These are phyloP conservation scores for Neolamprologus fasciatus DNA, from an alignment of 2,113 vertebrate genomes.

Conservation along the genomic window DNA sequence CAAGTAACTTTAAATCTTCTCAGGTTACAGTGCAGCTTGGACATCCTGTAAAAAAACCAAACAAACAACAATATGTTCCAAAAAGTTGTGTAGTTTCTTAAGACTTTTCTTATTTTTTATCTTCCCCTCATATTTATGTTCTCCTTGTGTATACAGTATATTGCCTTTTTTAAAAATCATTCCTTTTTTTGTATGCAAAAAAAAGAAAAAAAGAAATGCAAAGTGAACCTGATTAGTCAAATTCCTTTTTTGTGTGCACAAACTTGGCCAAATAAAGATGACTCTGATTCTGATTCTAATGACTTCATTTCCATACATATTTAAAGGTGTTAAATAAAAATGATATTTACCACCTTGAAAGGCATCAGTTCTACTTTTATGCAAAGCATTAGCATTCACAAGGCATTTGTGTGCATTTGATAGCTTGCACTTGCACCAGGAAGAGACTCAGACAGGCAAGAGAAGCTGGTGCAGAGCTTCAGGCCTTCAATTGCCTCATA, in stretches of 20 bases:
- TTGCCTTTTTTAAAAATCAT: neutral
- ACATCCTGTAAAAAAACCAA: neutral
- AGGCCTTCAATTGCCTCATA: constrained; percentile 2
- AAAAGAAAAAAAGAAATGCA: neutral
- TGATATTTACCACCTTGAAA: constrained; percentile 19
- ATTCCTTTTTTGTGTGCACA: neutral
- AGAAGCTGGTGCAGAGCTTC: neutral
- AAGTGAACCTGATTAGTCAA: neutral
- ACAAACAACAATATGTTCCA: neutral
- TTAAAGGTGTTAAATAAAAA: neutral
- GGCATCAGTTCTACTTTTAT: constrained; percentile 48
- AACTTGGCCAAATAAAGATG: neutral
- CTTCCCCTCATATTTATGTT: neutral
- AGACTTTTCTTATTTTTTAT: neutral
- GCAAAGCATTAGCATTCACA: constrained; percentile 52
- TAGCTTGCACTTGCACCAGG: constrained; percentile 17
- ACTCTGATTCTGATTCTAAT: neutral
- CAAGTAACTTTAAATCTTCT: constrained; percentile 2
- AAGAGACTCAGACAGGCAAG: neutral
- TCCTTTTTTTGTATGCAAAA: neutral
- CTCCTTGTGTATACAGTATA: neutral
- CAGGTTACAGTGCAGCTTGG: constrained; percentile 24
- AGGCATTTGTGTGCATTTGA: constrained; percentile 53
- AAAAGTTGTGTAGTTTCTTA: neutral
- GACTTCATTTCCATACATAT: constrained; percentile 22